A percentile compares a stretch with the other conserved stretches of the same genome.
phyloP scores from a whole-genome alignment of 2,888 invertebrate genomes.

The Papilio elwesi region DNA sequence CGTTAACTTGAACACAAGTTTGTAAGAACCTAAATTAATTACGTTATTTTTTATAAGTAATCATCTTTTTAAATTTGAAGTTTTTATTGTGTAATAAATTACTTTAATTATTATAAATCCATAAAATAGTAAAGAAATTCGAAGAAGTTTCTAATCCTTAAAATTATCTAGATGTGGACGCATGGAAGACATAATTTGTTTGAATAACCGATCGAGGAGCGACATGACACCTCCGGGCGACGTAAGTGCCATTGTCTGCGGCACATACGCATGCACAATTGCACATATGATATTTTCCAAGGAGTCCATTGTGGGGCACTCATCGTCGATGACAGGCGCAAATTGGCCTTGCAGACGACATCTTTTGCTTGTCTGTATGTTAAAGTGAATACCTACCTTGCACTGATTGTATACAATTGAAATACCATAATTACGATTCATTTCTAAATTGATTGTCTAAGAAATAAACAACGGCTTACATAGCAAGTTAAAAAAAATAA shows the following conservation, averaged over 20 bases:
- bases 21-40: too few species aligned
- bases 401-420: background rate
- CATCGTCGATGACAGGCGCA: constrained; percentile 40
- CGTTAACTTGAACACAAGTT: too few species aligned
- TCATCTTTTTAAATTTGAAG: too few species aligned
- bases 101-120: too few species aligned
- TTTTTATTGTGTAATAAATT: too few species aligned
- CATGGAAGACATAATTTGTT: constrained; percentile 18
- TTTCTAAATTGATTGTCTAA: too few species aligned
- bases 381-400: constrained; percentile 28
- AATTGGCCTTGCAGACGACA: constrained; percentile 38
- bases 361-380: constrained; percentile 27
- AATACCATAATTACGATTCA: too few species aligned
- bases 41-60: too few species aligned
- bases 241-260: constrained; percentile 34
- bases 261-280: constrained; percentile 39
- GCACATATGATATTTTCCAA: constrained; percentile 36
- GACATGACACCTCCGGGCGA: constrained; percentile 29
- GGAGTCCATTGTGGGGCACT: constrained; percentile 43
- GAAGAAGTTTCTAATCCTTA: too few species aligned
- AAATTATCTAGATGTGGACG: background rate
- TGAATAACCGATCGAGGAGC: constrained; percentile 29
- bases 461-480: too few species aligned
- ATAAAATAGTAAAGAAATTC: too few species aligned
- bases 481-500: too few species aligned